These are phyloP conservation scores for Eulemur rufifrons DNA, from an alignment of 2,113 vertebrate species.

Conservation along the genomic window DNA sequence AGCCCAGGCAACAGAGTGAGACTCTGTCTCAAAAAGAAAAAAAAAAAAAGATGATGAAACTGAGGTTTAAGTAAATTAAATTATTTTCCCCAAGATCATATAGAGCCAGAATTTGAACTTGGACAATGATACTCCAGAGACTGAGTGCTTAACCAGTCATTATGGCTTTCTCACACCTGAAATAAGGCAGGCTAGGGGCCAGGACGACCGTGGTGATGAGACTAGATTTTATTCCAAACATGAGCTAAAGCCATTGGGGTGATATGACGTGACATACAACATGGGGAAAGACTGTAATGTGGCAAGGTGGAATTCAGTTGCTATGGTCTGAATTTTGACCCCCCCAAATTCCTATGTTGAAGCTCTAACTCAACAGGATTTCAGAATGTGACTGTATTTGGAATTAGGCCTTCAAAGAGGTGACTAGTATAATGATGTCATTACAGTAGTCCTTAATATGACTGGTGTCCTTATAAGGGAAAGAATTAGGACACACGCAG, in stretches of 20 bases:
- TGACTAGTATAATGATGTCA: too few relatives aligned
- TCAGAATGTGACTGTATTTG: background rate
- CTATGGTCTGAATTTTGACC: background rate
- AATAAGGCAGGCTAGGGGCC: too few relatives aligned
- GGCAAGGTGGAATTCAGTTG: background rate
- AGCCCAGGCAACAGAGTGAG: too few relatives aligned
- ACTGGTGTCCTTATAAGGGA: background rate
- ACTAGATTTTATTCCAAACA: background rate
- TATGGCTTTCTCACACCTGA: background rate
- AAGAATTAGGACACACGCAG: background rate
- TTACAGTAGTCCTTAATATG: background rate
- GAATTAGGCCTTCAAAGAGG: background rate
- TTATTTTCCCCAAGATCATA: background rate
- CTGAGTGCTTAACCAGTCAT: rapidly evolving
- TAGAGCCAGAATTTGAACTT: background rate
- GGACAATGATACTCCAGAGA: background rate
- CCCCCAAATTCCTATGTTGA: too few relatives aligned
- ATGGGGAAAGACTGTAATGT: background rate
- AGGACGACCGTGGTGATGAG: too few relatives aligned
- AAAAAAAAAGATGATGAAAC: too few relatives aligned
- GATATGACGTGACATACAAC: background rate
- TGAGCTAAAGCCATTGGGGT: background rate
- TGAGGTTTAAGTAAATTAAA: background rate
- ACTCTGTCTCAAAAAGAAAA: too few relatives aligned
- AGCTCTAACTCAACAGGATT: background rate